A percentile compares a stretch with the other conserved stretches of the same genome.
Evolutionary conservation across 2,888 invertebrate species (phyloP).

Genomic region (Acleris cristana): DNA sequence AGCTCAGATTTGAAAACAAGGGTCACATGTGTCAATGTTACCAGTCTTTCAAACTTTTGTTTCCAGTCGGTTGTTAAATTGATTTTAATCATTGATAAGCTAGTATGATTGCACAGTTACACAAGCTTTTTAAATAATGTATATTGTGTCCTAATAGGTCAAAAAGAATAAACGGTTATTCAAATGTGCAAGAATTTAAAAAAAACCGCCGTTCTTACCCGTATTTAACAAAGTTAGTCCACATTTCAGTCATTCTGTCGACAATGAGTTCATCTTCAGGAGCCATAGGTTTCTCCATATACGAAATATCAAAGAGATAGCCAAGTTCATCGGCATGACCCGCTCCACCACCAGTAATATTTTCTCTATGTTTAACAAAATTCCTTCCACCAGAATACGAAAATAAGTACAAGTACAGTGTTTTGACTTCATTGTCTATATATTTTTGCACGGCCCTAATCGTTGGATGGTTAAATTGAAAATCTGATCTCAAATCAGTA

Average conservation of each 20-base stretch:
- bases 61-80: too few species aligned
- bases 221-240: conserved; percentile 61
- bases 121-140: too few species aligned
- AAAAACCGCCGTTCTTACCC: conserved; percentile 48
- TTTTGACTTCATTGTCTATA: conserved; percentile 42
- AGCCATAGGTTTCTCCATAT: conserved; percentile 39
- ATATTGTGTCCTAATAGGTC: too few species aligned
- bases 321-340: conserved; percentile 54
- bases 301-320: conserved; percentile 50
- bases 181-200: too few species aligned
- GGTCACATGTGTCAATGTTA: too few species aligned
- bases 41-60: too few species aligned
- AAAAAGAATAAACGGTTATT: too few species aligned
- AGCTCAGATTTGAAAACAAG: too few species aligned
- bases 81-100: too few species aligned
- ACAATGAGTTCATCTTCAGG: conserved; percentile 53
- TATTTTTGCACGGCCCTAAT: conserved; percentile 46
- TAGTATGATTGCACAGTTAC: too few species aligned
- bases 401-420: conserved; percentile 51
- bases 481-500: conserved; percentile 50
- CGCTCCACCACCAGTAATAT: conserved; percentile 47
- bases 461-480: conserved; percentile 47
- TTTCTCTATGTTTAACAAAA: conserved; percentile 37
- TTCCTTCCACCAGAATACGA: conserved; percentile 51
- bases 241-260: conserved; percentile 53